Percentiles rank a stretch among this genome's conserved stretches.
These are phyloP conservation scores for Pandemis corylana DNA, from an alignment of 2,888 invertebrate genomes.

Conservation along the genomic window DNA sequence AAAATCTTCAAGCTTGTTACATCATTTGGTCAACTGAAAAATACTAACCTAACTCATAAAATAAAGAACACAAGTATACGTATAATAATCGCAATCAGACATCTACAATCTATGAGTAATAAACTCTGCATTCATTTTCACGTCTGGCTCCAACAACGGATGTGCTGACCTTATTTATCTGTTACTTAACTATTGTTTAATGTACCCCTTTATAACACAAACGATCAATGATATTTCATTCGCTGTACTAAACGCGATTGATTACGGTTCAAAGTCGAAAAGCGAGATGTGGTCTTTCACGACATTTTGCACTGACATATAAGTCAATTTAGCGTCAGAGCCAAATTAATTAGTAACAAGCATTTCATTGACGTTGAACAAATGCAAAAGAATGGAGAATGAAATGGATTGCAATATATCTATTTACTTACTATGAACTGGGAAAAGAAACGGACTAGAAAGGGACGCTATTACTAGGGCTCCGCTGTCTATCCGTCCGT, in stretches of 20 bases:
- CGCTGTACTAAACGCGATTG: conserved; percentile 14
- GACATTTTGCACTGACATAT: conserved; percentile 51
- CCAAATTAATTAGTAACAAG: conserved; percentile 71
- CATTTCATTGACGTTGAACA: conserved; percentile 57
- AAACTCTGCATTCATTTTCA: conserved; percentile 51
- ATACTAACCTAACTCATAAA: neutral
- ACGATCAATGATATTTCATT: conserved; percentile 13
- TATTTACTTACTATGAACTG: too few species aligned
- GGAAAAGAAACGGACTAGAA: too few species aligned
- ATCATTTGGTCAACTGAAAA: neutral
- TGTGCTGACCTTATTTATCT: conserved; percentile 66
- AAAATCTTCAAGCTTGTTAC: neutral
- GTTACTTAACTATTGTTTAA: conserved; percentile 61
- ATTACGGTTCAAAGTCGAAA: conserved; percentile 27
- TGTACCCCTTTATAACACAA: conserved; percentile 44
- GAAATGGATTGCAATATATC: neutral
- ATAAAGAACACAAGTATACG: neutral
- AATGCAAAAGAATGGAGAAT: neutral
- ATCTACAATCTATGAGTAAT: conserved; percentile 21
- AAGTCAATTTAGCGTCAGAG: conserved; percentile 70
- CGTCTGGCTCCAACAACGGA: conserved; percentile 59
- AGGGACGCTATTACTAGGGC: too few species aligned
- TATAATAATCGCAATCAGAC: neutral
- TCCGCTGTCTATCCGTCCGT: too few species aligned
- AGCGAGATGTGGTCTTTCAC: conserved; percentile 11